Evolutionary conservation across 2,113 vertebrate species (phyloP).

Genomic region (Pseudorectes ferrugineus): DNA sequence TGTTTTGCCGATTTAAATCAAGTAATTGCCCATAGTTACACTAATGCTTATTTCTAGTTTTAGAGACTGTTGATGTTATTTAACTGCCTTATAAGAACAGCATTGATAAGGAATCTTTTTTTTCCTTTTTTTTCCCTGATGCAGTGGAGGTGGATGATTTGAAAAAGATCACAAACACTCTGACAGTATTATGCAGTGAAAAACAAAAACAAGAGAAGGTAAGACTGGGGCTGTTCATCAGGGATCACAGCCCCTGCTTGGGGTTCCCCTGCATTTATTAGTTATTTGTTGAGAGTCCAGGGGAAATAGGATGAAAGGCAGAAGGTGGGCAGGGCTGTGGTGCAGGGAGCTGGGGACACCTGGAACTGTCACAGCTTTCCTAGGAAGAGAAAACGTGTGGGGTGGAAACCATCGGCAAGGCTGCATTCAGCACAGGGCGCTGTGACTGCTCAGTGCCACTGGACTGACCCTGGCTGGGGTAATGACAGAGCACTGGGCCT

Average conservation of each 20-base stretch:
- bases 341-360: background rate
- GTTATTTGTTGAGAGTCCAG: background rate
- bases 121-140: background rate
- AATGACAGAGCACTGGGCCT: background rate
- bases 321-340: fast-evolving
- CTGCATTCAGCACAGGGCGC: fast-evolving
- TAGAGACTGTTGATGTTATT: background rate
- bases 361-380: background rate
- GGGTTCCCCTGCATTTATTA: background rate
- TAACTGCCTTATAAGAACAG: background rate
- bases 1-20: background rate
- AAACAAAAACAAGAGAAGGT: slow-evolving; percentile 99
- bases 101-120: background rate
- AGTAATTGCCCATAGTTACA: background rate
- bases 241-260: background rate
- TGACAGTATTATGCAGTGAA: slow-evolving; percentile 95
- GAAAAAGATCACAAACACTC: slow-evolving; percentile 94
- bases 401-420: background rate
- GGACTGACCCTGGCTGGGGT: background rate
- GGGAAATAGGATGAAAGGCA: background rate
- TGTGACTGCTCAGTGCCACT: background rate
- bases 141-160: slow-evolving; percentile 96
- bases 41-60: background rate
- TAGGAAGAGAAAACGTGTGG: fast-evolving
- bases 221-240: background rate